phyloP scores from a whole-genome alignment of 2,797 vertebrate genomes.

The Denticeps clupeoides region DNA sequence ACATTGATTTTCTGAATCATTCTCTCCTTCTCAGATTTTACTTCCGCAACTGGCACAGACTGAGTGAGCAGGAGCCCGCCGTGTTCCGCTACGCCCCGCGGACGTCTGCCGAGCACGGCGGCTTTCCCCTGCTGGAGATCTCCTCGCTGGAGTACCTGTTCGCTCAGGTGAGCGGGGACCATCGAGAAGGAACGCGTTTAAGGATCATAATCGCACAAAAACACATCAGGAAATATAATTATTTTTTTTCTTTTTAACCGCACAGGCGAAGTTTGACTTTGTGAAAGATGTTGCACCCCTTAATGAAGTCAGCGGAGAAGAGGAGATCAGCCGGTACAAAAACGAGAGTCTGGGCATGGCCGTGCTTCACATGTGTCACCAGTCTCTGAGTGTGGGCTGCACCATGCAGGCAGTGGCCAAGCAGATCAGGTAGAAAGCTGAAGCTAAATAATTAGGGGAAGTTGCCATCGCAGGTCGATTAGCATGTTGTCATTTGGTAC shows the following conservation, averaged over 20 bases:
- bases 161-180: slow-evolving; percentile 67
- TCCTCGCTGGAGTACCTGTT: slow-evolving; percentile 80
- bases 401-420: slow-evolving; percentile 70
- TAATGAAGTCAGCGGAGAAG: slow-evolving; percentile 54
- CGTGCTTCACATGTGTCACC: slow-evolving; percentile 78
- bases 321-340: slow-evolving; percentile 69
- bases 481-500: background rate
- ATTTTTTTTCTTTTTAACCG: background rate
- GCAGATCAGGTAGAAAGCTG: slow-evolving; percentile 69
- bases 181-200: background rate
- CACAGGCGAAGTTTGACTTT: slow-evolving; percentile 82
- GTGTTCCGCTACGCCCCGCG: slow-evolving; percentile 54
- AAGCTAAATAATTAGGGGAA: too few species aligned
- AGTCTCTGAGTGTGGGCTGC: slow-evolving; percentile 49
- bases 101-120: slow-evolving; percentile 30
- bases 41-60: slow-evolving; percentile 86
- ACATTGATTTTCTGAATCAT: background rate
- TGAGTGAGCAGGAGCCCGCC: slow-evolving; percentile 52
- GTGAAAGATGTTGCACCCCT: slow-evolving; percentile 68
- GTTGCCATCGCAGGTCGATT: too few species aligned
- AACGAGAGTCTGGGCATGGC: slow-evolving; percentile 91
- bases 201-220: background rate
- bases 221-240: background rate
- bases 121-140: slow-evolving; percentile 63
- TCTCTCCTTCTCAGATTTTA: slow-evolving; percentile 56